Conservation (phyloP, 1,140 invertebrate species). For the Lanistes nyassanus region DNA sequence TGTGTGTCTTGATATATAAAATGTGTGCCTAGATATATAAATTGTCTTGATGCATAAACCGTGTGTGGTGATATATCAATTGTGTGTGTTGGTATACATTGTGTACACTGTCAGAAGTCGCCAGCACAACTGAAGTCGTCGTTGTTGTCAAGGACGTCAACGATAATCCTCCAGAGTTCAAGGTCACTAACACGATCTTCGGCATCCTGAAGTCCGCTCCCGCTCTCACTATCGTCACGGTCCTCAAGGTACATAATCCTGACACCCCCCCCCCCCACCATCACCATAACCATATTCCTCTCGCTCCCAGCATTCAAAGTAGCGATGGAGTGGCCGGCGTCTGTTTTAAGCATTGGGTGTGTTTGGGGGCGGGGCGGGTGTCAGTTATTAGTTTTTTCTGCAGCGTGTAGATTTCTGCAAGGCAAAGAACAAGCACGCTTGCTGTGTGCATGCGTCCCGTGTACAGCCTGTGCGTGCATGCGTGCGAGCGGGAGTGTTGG, state of each 20-base stretch:
- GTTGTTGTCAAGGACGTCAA: slow-evolving; percentile 78
- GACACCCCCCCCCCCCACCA: no score
- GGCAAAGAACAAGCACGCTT: no score
- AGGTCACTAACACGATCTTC: slow-evolving; percentile 14
- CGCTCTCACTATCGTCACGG: slow-evolving; percentile 7
- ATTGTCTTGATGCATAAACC: background rate
- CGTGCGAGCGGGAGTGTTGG: no score
- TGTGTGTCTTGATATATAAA: background rate
- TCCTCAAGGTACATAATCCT: slow-evolving; percentile 13
- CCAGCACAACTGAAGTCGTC: slow-evolving; percentile 24
- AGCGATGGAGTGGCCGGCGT: no score
- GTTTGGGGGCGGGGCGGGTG: no score
- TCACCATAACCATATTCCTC: background rate
- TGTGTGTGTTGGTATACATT: background rate
- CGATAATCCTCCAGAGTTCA: slow-evolving; percentile 89
- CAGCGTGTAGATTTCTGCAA: no score
- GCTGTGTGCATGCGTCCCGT: no score
- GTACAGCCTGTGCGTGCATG: no score
- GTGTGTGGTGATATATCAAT: background rate
- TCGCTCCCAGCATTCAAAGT: no score
- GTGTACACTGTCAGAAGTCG: slow-evolving; percentile 6
- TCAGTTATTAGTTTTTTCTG: no score
- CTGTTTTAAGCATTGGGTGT: no score
- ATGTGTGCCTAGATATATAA: background rate
- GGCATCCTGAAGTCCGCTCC: slow-evolving; percentile 29